Evolutionary conservation across 2,797 vertebrate genomes (phyloP), one percentile per base, ranked within the genome.

Genomic region (Lithobates sylvaticus): DNA sequence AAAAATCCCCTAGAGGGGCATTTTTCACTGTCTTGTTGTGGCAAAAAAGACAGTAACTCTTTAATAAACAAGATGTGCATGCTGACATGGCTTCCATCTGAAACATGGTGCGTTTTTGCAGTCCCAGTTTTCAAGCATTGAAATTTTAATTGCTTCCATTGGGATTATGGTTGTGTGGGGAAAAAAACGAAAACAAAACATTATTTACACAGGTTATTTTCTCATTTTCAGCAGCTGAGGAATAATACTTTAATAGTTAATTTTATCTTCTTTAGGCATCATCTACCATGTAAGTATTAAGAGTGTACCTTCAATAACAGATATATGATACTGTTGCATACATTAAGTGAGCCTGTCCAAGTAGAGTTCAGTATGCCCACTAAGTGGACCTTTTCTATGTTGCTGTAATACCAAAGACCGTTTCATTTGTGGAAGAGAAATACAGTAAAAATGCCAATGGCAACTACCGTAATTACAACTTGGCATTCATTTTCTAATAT

Each of bases 91-190:
- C 36, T 78, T 36, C 34, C 32, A 26, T 78, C 29, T n/a, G 76
- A 78, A 78, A 76, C 10, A 23, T 26, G 44, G 13, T 70, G 29
- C 29, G n/a, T 73, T 26, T 75, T 75, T 44, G 54, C 54, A 39
- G 39, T 76, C 29, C 72, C 42, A 75, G 18, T 83, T 73, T 83
- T 68, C 27, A 39, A 54, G 42, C 39, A 76, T 4, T n/a, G 42
- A 39, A 42, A 76, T 47, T 69, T 39, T 84, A 84, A 76, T 84
- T 84, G 82, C 82, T 84, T 84, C 65, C 81, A 69, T 8, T 83
- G 81, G 81, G 72, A 83, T 47, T 83, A 78, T 42, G 23, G 39
- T 44, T 68, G 39, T 29, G 32, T 67, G 34, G 7, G 61, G 5
- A 47, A 78, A 65, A 39, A 78, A 10, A 34, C 34, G 26, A 34